These are phyloP conservation scores for Acrossocheilus wenchowensis DNA, from an alignment of 2,797 vertebrate genomes.

Conservation along the genomic window DNA sequence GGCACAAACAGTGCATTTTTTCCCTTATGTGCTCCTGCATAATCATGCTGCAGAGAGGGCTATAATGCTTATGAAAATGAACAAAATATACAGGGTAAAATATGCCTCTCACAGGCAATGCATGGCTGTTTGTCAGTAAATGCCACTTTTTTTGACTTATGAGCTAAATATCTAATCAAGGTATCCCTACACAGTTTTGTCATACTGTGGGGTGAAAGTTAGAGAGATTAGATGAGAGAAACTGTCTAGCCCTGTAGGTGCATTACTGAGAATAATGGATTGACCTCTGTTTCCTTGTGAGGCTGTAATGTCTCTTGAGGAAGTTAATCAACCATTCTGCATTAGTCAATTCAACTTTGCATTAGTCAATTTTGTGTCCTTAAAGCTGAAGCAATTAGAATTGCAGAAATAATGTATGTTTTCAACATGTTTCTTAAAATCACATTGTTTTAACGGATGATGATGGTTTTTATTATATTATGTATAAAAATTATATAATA, in stretches of 20 bases:
- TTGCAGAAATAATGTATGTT: neutral
- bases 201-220: neutral
- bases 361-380: neutral
- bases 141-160: neutral
- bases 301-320: neutral
- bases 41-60: conserved; percentile 12
- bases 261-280: conserved; percentile 13
- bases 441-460: neutral
- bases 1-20: conserved; percentile 29
- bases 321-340: conserved; percentile 33
- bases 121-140: conserved; percentile 22
- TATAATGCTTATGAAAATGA: conserved; percentile 41
- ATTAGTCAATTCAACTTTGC: conserved; percentile 7
- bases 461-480: neutral
- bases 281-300: neutral
- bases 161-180: conserved; percentile 24
- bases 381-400: neutral
- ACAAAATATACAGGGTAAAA: neutral
- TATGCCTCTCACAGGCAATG: conserved; percentile 2
- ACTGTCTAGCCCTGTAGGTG: neutral
- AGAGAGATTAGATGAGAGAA: conserved; percentile 2
- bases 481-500: neutral
- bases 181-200: neutral
- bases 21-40: conserved; percentile 9
- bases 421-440: neutral